Evolutionary conservation across 1,140 invertebrate species (phyloP), one percentile per base, ranked within the genome.

Genomic region (Zaprionus taronus): DNA sequence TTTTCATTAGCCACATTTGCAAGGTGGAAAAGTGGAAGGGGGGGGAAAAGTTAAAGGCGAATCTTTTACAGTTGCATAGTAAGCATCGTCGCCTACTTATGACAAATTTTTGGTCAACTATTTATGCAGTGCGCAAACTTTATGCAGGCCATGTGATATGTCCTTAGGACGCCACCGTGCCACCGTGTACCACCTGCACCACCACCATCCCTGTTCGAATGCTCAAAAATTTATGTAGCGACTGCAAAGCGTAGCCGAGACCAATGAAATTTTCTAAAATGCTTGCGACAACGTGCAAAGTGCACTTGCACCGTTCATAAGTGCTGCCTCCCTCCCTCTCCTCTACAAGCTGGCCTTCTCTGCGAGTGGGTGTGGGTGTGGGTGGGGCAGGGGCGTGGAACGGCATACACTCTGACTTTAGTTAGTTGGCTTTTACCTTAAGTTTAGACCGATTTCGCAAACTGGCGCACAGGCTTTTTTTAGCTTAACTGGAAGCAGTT

Each of bases 221-320:
- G 84, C 76, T 89, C 74, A 87, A 87, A 79, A 89, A 87, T 89
- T 81, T 89, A 87, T 89, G 79, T 72, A 71, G 65, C 67, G 77
- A 78, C 75, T 89, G 85, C 78, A 89, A 81, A 90, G 85, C 81
- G 84, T 74, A 90, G 68, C 80, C 86, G 85, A 81, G 90, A 82
- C 81, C 85, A 90, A 90, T 90, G 86, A 90, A 90, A 90, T 90
- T 85, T 90, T 76, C 77, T 80, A 69, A 75, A 90, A 89, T 89
- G 74, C 83, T 86, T 87, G 80, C 84, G 83, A 83, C 81, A 89
- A 89, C 81, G 86, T 70, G 67, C 77, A 89, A 76, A 90, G 85
- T 90, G 86, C 85, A 85, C 81, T 89, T 81, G 75, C 65, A 49
- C 38, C 80, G 73, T 66, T 77, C 68, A 77, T 67, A 62, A 64